Evolutionary conservation across 2,113 vertebrate genomes (phyloP), one percentile per base, ranked within the genome.

Genomic region (Cervus canadensis): DNA sequence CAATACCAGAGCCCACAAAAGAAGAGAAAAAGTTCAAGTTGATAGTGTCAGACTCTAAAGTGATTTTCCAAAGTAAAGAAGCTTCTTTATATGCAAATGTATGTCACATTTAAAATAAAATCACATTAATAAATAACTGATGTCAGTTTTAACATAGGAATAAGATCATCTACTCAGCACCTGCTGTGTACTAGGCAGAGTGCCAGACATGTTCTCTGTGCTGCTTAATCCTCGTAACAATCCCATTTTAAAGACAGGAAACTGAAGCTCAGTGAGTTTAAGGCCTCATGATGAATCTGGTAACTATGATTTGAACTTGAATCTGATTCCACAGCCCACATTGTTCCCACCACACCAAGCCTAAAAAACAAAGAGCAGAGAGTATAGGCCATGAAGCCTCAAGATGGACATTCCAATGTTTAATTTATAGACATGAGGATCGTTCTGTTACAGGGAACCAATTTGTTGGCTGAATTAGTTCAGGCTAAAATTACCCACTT

Each of bases 231-330:
- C 92, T 98, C 84, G 78, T 21, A 93, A 87, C 79, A 90, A 96
- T 85, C 84, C 88, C 94, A 97, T 97, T 97, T 95, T 97, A 93
- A 97, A 98, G 95, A 97, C 67, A 95, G 43, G 54, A 87, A 96
- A 96, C 95, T 96, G 62, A 98, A 97, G 62, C 92, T 87, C 14
- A 9, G 52, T 81, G 82, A 96, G 7, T 57, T 95, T 86, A 93
- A 92, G 74, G 6, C 40, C 43, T 97, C 28, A 81, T 9, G 28
- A 79, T 50, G n/a, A 94, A 43, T 95, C 74, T 96, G 57, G 79
- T 74, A 95, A 96, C 48, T 85, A 92, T 56, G 71, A 91, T 95
- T 95, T 95, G 82, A 96, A 94, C 84, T 62, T 50, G 79, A 67
- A 74, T 79, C 50, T 95, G 90, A 95, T 87, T 64, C 30, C 54